Conservation (phyloP, 1,140 invertebrate genomes). For the Daktulosphaira vitifoliae region DNA sequence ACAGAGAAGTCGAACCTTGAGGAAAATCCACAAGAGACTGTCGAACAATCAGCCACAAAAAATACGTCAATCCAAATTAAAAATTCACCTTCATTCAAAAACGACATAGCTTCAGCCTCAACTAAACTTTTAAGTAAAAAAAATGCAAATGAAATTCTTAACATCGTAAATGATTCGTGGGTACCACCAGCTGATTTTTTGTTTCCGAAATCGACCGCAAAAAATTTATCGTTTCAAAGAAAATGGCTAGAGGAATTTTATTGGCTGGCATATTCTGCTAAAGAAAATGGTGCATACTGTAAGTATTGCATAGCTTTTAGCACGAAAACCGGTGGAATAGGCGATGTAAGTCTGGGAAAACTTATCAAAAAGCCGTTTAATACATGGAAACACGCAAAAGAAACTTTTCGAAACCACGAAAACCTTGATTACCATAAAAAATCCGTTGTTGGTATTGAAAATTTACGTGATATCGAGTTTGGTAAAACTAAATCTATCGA, state of each 20-base stretch:
- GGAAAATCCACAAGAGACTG: too few species aligned
- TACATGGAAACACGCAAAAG: not conserved
- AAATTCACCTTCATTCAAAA: too few species aligned
- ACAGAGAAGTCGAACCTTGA: too few species aligned
- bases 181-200: not conserved
- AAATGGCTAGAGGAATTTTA: slow-evolving; percentile 3
- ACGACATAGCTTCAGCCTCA: too few species aligned
- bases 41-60: too few species aligned
- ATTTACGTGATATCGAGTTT: not conserved
- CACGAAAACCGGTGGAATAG: not conserved
- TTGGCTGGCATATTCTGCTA: not conserved
- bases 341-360: not conserved
- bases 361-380: not conserved
- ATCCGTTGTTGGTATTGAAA: not conserved
- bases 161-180: not conserved
- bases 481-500: not conserved
- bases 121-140: too few species aligned
- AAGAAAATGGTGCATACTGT: not conserved
- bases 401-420: not conserved
- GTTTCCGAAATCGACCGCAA: not conserved
- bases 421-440: not conserved
- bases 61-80: too few species aligned
- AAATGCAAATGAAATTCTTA: too few species aligned
- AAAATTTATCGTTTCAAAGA: not conserved
- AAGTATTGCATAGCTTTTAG: not conserved